Conservation (phyloP, 2,113 vertebrate species). For the Coturnix japonica region DNA sequence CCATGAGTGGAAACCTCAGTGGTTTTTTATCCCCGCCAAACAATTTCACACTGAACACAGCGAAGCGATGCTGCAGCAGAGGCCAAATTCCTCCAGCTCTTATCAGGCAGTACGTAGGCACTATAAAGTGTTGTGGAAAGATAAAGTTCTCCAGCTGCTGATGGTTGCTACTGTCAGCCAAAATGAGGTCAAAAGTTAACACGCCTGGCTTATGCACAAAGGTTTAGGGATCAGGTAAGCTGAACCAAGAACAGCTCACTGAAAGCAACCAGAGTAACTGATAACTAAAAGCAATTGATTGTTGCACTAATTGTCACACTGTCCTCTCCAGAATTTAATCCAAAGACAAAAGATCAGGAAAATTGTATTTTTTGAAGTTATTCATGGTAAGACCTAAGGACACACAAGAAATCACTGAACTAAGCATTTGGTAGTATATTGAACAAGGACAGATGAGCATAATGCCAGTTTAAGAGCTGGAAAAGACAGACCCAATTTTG, state of each 20-base stretch:
- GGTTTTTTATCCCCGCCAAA: not conserved
- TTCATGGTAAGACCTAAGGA: not conserved
- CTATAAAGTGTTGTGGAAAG: not conserved
- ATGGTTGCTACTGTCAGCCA: constrained; percentile 30
- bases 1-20: not conserved
- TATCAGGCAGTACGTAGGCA: not conserved
- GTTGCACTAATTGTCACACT: not conserved
- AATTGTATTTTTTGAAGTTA: not conserved
- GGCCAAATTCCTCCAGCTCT: constrained; percentile 31
- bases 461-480: not conserved
- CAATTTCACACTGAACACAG: not conserved
- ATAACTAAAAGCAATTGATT: not conserved
- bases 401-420: not conserved
- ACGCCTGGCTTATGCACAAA: not conserved
- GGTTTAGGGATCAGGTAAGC: not conserved
- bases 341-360: not conserved
- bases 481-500: not conserved
- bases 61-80: not conserved
- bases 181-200: constrained; percentile 20
- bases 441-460: not conserved
- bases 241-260: not conserved
- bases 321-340: not conserved
- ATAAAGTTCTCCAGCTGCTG: constrained; percentile 37
- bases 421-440: not conserved
- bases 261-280: not conserved